Base-by-base conservation (phyloP, 2,797 vertebrate genomes). In the Crocidura indochinensis region DNA sequence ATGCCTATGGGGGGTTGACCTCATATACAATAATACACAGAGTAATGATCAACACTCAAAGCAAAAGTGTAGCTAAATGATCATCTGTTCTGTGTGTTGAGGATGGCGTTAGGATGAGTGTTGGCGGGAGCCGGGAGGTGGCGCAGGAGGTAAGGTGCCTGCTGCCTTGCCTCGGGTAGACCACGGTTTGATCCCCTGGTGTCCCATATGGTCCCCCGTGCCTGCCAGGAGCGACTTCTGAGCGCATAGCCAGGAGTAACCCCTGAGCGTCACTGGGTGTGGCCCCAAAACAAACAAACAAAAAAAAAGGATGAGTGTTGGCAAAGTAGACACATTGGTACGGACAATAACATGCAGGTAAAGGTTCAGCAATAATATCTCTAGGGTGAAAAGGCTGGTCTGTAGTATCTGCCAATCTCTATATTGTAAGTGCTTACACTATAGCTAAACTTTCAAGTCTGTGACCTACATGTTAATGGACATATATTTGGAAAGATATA, bases 1-100 rank as follows among this genome's bases (percentile, higher is more conserved):
- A 96, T 96, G 96, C 97, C 98, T 96, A 93, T 95, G 97, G 97
- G 97, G 96, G 95, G 87, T 90, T 97, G 97, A 97, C 98, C 96
- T 97, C 93, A 92, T 94, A 69, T 94, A 95, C 89, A 97, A 95
- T 96, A 98, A 96, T 95, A 96, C 91, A 94, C 92, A 94, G 96
- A 89, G 92, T 95, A 95, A 96, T 91, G 94, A 94, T 94, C 93
- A 90, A 96, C 93, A 87, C 92, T 88, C 87, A 91, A 78, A 90
- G 94, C 90, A 38, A 38, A 73, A 76, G 73, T 20, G 74, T 46
- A 88, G 90, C 92, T 94, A 31, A 86, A 88, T 24, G 26, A 89
- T 26, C 86, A 78, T 60, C 76, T 84, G 87, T 51, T 69, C 47
- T 60, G 31, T 84, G 93, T 65, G 81, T 53, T 24, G 12, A 72